Conservation (phyloP, 2,888 invertebrate genomes). For the Hyalella azteca region DNA sequence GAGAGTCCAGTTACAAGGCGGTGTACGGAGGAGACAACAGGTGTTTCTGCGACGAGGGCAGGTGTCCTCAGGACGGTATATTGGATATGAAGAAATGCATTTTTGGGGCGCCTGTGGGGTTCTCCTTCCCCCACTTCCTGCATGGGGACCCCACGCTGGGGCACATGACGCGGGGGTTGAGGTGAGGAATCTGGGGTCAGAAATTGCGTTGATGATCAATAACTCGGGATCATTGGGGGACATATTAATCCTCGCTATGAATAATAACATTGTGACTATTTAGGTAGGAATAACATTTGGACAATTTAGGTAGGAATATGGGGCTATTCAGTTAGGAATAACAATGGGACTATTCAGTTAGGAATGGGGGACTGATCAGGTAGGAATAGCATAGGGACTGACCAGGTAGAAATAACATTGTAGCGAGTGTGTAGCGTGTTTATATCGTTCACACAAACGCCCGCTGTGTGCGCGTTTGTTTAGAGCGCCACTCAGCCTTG, state of each 20-base stretch:
- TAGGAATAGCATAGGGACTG: neutral
- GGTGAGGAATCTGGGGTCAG: conserved; percentile 29
- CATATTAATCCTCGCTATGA: too few species aligned
- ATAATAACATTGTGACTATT: neutral
- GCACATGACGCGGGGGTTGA: conserved; percentile 50
- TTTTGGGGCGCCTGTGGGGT: conserved; percentile 70
- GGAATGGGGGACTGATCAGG: neutral
- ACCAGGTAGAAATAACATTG: too few species aligned
- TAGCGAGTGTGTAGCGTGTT: too few species aligned
- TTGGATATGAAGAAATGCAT: conserved; percentile 89
- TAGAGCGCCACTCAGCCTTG: too few species aligned
- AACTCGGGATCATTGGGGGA: too few species aligned
- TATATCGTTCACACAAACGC: too few species aligned
- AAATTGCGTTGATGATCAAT: too few species aligned
- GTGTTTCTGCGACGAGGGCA: conserved; percentile 82
- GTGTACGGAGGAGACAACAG: conserved; percentile 75
- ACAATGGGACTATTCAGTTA: neutral
- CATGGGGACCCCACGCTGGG: conserved; percentile 52
- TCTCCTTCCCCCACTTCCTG: conserved; percentile 57
- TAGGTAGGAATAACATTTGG: neutral
- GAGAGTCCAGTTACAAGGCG: neutral
- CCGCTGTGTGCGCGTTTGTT: too few species aligned
- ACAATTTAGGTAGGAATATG: neutral
- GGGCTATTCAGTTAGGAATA: neutral
- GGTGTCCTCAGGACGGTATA: conserved; percentile 79